Evolutionary conservation across 1,140 invertebrate genomes (phyloP), one percentile per base, ranked within the genome.

Genomic region (Wasmannia auropunctata): DNA sequence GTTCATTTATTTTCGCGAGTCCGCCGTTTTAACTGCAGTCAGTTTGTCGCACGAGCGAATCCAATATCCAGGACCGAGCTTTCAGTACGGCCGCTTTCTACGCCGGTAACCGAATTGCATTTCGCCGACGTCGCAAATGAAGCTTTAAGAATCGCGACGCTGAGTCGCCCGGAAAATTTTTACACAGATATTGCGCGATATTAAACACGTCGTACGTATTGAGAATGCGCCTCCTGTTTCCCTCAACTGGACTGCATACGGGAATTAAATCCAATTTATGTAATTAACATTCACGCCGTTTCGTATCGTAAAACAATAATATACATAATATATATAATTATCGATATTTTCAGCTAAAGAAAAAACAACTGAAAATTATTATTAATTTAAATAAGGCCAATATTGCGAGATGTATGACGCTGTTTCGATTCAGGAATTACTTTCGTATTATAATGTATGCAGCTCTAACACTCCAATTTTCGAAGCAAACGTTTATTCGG

Each of bases 61-160:
- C 58, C 58, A 85, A 85, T 85, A 85, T 85, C 56, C 22, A 85
- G 40, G 34, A 74, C 19, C 43, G 28, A 31, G 72, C 31, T 77
- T 84, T 84, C 46, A 37, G 10, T 28, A 76, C 54, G 46, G 46
- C 37, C 14, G 43, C 16, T 63, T 62, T 76, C 56, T 60, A 37
- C n/a, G 19, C 22, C 58, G 51, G 49, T 40, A 70, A 65, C 31
- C 43, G 60, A 77, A 63, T 85, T 43, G 43, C 81, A 46, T 77
- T 75, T 77, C 31, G 56, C 46, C 43, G 31, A 77, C 72, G 58
- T 85, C 63, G 85, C 83, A 91, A 91, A 91, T 89, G 87, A 89
- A 86, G 87, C 86, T 88, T 88, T 85, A 77, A 85, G 91, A 90
- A 91, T 90, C 86, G 86, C 87, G 86, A 88, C 86, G 87, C 90